phyloP scores from a whole-genome alignment of 2,888 invertebrate genomes.

The Patella caerulea region DNA sequence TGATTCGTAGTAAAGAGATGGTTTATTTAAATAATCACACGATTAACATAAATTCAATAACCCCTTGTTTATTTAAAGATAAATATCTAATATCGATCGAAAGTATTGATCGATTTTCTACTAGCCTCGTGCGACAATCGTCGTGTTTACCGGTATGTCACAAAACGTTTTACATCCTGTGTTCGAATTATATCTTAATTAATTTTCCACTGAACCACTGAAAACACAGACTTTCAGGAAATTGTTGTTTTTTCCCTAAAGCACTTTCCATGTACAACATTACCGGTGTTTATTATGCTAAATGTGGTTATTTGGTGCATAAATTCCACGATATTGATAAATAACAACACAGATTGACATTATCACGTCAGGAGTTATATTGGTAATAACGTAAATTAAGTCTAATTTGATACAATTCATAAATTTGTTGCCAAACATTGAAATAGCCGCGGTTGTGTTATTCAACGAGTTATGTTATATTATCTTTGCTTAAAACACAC shows the following conservation, averaged over 20 bases:
- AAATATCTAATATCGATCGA: too few relatives aligned
- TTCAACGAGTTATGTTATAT: too few relatives aligned
- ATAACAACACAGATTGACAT: background rate
- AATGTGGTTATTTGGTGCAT: slow-evolving; percentile 1
- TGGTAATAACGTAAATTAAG: too few relatives aligned
- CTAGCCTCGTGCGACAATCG: background rate
- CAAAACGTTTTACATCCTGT: slow-evolving; percentile 2
- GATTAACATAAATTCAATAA: too few relatives aligned
- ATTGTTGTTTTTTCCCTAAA: background rate
- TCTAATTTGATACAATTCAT: too few relatives aligned
- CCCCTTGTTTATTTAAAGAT: too few relatives aligned
- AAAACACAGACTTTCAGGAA: background rate
- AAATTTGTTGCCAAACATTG: too few relatives aligned
- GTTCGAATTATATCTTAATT: background rate
- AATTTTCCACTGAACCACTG: slow-evolving; percentile 1
- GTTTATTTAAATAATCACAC: too few relatives aligned
- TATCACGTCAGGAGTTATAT: background rate
- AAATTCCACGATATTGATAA: slow-evolving; percentile 1
- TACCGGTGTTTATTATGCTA: background rate
- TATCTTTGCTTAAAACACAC: too few relatives aligned
- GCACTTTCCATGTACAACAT: background rate
- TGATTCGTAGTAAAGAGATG: too few relatives aligned
- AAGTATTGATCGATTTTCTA: background rate
- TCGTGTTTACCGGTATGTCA: background rate
- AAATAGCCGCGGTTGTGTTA: too few relatives aligned